Percentiles rank a stretch among this genome's conserved stretches.
These are phyloP conservation scores for Macquaria australasica DNA, from an alignment of 2,113 vertebrate species.

Conservation along the genomic window DNA sequence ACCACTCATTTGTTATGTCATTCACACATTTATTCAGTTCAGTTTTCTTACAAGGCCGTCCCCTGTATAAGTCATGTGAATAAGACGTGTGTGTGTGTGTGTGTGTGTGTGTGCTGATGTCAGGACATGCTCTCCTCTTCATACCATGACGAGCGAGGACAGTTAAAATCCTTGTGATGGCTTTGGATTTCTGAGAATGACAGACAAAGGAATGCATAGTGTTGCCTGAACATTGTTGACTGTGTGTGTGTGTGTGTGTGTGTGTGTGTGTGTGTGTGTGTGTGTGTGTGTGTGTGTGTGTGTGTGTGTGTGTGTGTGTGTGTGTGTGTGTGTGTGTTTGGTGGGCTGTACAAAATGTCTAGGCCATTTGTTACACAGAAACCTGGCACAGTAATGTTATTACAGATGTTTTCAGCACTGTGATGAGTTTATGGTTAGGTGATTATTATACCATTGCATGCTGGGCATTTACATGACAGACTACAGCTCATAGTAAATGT, in stretches of 20 bases:
- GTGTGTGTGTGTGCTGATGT: slow-evolving; percentile 26
- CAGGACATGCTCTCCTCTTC: slow-evolving; percentile 33
- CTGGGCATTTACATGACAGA: not conserved
- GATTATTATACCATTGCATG: not conserved
- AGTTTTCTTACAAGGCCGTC: not conserved
- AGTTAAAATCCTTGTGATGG: slow-evolving; percentile 51
- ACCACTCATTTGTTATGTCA: slow-evolving; percentile 5
- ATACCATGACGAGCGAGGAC: slow-evolving; percentile 44
- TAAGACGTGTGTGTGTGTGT: not conserved
- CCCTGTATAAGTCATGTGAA: not conserved
- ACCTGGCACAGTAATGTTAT: not conserved
- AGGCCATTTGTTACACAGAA: too few species aligned
- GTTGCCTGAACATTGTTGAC: slow-evolving; percentile 34
- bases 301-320: slow-evolving; percentile 38
- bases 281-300: slow-evolving; percentile 41
- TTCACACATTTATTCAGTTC: slow-evolving; percentile 7
- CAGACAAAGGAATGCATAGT: slow-evolving; percentile 49
- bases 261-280: too few species aligned
- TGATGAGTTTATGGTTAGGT: not conserved
- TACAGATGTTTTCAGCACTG: too few species aligned
- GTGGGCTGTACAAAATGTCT: slow-evolving; percentile 4
- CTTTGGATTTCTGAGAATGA: slow-evolving; percentile 60
- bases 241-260: slow-evolving; percentile 34
- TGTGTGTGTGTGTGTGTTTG: slow-evolving; percentile 41
- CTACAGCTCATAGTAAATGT: not conserved